phyloP scores from a whole-genome alignment of 2,113 vertebrate species.

The Peromyscus leucopus region DNA sequence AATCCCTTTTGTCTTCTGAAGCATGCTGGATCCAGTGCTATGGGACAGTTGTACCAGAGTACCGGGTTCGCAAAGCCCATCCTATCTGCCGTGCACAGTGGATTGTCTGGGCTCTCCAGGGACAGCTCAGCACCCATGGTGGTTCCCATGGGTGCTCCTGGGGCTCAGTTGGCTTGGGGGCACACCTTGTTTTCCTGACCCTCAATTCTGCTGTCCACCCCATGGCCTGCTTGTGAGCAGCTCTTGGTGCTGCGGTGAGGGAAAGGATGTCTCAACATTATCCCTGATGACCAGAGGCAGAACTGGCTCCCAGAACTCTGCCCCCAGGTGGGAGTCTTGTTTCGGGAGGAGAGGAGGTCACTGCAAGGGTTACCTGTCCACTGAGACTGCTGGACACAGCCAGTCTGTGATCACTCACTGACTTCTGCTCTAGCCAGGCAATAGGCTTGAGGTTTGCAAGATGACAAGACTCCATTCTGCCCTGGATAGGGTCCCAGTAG shows the following conservation, averaged over 20 bases:
- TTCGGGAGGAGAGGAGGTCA: background rate
- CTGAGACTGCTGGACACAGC: background rate
- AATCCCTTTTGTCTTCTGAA: background rate
- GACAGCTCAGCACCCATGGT: background rate
- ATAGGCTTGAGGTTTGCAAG: background rate
- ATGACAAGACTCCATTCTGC: background rate
- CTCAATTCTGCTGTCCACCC: background rate
- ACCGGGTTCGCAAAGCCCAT: too few relatives aligned
- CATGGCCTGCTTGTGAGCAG: background rate
- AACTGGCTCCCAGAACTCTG: background rate
- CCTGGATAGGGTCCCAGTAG: background rate
- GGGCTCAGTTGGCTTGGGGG: background rate
- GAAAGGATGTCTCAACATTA: too few relatives aligned
- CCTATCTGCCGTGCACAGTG: too few relatives aligned
- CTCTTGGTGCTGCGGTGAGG: background rate
- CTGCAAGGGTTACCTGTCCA: background rate
- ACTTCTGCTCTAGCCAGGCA: background rate
- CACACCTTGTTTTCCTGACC: background rate
- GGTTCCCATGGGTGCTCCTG: background rate
- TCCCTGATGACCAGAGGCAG: background rate
- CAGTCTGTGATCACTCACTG: background rate
- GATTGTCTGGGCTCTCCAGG: background rate
- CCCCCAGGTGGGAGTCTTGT: background rate
- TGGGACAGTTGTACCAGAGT: background rate
- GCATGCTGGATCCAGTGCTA: accelerated